phyloP scores from a whole-genome alignment of 2,113 vertebrate genomes.

The Misgurnus anguillicaudatus region DNA sequence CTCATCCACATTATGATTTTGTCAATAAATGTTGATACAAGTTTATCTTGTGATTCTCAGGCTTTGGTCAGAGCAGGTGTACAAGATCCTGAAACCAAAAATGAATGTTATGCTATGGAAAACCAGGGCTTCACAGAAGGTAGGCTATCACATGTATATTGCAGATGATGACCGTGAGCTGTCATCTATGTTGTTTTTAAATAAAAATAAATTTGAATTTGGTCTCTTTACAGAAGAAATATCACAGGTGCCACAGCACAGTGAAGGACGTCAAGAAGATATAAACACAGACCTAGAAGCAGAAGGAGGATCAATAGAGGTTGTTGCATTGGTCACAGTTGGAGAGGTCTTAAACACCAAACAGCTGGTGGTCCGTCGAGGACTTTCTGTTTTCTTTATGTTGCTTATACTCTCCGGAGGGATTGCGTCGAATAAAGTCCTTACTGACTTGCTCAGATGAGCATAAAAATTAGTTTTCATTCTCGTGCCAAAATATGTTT shows the following conservation, averaged over 20 bases:
- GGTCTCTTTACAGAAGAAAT: conserved; percentile 1
- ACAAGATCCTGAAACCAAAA: not conserved
- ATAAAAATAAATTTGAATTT: not conserved
- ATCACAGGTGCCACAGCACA: not conserved
- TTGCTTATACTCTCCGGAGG: conserved; percentile 64
- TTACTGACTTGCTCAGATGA: conserved; percentile 20
- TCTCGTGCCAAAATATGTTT: no score
- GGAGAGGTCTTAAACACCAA: conserved; percentile 57
- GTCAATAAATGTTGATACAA: not conserved
- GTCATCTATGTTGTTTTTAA: no score
- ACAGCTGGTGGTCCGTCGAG: conserved; percentile 67
- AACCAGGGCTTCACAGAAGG: conserved; percentile 35
- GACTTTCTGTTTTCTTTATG: conserved; percentile 64
- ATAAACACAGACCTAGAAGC: conserved; percentile 35
- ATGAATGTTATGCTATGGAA: conserved; percentile 38
- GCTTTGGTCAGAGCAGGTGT: conserved; percentile 50
- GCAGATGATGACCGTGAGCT: no score
- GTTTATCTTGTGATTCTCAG: conserved; percentile 28
- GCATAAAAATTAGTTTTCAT: conserved; percentile 15
- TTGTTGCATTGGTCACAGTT: conserved; percentile 25
- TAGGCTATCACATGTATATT: not conserved
- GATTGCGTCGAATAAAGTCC: conserved; percentile 62
- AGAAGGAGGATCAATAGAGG: no score
- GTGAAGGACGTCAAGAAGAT: conserved; percentile 4
- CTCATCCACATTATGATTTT: not conserved